These are phyloP conservation scores for Gymnorhina tibicen DNA, from an alignment of 2,113 vertebrate species.

Conservation along the genomic window DNA sequence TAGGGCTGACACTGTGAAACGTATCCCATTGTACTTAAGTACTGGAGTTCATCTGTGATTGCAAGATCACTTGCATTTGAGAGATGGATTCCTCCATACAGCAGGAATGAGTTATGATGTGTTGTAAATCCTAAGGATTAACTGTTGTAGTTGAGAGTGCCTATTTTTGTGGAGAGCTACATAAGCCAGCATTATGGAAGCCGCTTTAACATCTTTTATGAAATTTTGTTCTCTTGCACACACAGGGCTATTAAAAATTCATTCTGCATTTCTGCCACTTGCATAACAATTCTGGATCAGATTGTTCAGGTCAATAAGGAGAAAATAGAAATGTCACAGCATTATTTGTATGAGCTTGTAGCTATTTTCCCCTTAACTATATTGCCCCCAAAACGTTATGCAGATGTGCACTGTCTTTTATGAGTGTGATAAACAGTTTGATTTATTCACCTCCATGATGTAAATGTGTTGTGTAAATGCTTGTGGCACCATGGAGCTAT, in stretches of 20 bases:
- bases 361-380: background rate
- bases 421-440: background rate
- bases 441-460: background rate
- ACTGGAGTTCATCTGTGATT: constrained; percentile 18
- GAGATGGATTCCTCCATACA: background rate
- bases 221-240: constrained; percentile 35
- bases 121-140: constrained; percentile 29
- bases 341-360: background rate
- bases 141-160: background rate
- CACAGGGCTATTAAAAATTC: constrained; percentile 25
- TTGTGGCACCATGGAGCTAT: background rate
- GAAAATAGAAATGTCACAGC: background rate
- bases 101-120: constrained; percentile 20
- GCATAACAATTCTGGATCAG: constrained; percentile 21
- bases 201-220: constrained; percentile 24
- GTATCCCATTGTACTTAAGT: constrained; percentile 34
- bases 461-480: background rate
- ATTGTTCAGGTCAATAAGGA: constrained; percentile 12
- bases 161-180: constrained; percentile 19
- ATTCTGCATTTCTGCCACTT: constrained; percentile 10
- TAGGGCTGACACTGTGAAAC: constrained; percentile 47
- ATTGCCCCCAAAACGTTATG: background rate
- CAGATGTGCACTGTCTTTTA: background rate
- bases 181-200: background rate
- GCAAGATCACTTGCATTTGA: constrained; percentile 1